A percentile compares a stretch with the other conserved stretches of the same genome.
Evolutionary conservation across 2,113 vertebrate genomes (phyloP).

Genomic region (Chinchilla lanigera): DNA sequence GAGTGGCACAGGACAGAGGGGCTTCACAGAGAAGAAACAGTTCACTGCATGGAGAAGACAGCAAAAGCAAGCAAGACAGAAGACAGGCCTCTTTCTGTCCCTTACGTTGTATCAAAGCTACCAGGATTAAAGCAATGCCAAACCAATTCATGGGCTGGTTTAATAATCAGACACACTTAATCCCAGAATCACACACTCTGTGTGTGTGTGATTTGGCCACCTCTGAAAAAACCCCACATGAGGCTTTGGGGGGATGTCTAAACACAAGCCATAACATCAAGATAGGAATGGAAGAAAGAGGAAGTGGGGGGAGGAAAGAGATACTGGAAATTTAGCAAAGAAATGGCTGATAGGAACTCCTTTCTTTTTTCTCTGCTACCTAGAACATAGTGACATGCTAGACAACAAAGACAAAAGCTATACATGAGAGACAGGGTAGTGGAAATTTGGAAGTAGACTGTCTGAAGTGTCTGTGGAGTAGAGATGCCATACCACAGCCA

Average conservation of each 20-base stretch:
- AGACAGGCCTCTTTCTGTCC: background rate
- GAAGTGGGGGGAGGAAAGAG: accelerated
- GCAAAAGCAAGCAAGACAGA: background rate
- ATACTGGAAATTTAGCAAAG: background rate
- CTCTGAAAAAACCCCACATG: background rate
- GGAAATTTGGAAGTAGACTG: background rate
- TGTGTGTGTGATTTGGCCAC: background rate
- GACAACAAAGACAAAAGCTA: background rate
- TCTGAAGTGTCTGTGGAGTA: background rate
- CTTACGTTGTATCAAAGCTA: background rate
- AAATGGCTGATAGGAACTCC: background rate
- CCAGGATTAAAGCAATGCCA: background rate
- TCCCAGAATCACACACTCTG: background rate
- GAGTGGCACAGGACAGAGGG: background rate
- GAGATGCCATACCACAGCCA: background rate
- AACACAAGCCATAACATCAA: background rate
- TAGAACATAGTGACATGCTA: background rate
- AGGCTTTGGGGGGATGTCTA: background rate
- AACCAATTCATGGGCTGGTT: background rate
- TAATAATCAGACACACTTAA: background rate
- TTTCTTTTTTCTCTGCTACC: background rate
- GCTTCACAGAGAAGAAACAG: background rate
- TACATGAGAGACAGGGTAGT: too few relatives aligned
- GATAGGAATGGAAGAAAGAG: background rate
- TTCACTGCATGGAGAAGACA: background rate